phyloP scores from a whole-genome alignment of 2,113 vertebrate species.

The Orientallactaga bullata region DNA sequence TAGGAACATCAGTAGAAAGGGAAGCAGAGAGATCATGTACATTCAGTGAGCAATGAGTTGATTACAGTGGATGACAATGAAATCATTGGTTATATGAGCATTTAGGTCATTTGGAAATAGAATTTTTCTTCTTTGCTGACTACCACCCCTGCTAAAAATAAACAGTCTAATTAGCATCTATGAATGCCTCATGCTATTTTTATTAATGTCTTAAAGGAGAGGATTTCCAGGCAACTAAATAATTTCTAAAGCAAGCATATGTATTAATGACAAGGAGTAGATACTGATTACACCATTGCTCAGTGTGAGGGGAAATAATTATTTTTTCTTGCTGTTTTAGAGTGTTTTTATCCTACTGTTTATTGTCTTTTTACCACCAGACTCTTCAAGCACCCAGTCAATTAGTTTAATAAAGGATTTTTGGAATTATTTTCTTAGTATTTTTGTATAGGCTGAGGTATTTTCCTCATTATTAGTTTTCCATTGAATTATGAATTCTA shows the following conservation, averaged over 20 bases:
- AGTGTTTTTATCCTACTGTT: conserved; percentile 7
- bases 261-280: background rate
- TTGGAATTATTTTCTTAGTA: conserved; percentile 62
- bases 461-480: conserved; percentile 67
- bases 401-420: conserved; percentile 44
- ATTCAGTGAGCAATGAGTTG: background rate
- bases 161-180: conserved; percentile 52
- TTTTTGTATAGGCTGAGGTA: conserved; percentile 45
- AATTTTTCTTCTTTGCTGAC: background rate
- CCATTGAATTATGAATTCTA: conserved; percentile 60
- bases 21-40: background rate
- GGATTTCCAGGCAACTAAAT: conserved; percentile 41
- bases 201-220: conserved; percentile 30
- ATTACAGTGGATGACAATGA: conserved; percentile 30
- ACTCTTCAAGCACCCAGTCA: conserved; percentile 37
- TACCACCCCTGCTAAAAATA: background rate
- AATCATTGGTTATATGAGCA: conserved; percentile 9
- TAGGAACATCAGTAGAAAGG: conserved; percentile 25
- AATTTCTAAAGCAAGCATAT: conserved; percentile 29
- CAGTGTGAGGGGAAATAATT: background rate
- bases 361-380: background rate
- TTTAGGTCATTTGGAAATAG: background rate
- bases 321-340: conserved; percentile 28
- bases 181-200: conserved; percentile 30
- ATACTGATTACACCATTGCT: conserved; percentile 13